phyloP scores from a whole-genome alignment of 2,797 vertebrate genomes.

The Crax fasciolata region DNA sequence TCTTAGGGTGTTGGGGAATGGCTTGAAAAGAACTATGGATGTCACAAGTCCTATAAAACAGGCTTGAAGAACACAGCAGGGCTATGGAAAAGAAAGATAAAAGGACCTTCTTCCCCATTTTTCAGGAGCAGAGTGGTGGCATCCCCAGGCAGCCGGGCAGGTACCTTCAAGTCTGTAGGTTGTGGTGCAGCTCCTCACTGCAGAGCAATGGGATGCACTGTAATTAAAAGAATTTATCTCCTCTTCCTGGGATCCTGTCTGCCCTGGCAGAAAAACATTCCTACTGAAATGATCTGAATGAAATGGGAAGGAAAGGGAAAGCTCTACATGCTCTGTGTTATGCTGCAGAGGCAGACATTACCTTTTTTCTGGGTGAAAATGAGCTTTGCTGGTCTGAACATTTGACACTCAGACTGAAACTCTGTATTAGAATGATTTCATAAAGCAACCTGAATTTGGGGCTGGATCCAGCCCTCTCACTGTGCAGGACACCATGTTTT shows the following conservation, averaged over 20 bases:
- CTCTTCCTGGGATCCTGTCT: slow-evolving; percentile 33
- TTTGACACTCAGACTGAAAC: not conserved
- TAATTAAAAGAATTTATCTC: slow-evolving; percentile 66
- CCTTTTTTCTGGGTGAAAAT: not conserved
- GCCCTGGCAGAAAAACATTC: not conserved
- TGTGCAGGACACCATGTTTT: not conserved
- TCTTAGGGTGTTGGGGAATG: not conserved
- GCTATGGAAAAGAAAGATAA: not conserved
- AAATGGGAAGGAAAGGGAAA: not conserved
- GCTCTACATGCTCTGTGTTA: not conserved
- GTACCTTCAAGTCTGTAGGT: slow-evolving; percentile 32
- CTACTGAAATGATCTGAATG: slow-evolving; percentile 22
- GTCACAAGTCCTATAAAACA: not conserved
- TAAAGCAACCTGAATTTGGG: not conserved
- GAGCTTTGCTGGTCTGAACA: not conserved
- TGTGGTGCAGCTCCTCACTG: not conserved
- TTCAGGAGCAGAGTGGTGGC: not conserved
- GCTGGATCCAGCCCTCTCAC: not conserved
- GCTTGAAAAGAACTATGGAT: not conserved
- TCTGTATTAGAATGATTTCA: not conserved
- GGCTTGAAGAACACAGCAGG: not conserved
- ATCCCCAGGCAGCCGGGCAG: not conserved
- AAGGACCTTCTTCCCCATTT: not conserved
- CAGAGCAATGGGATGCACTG: slow-evolving; percentile 8
- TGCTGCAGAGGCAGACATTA: not conserved